A percentile compares a stretch with the other conserved stretches of the same genome.
phyloP scores from a whole-genome alignment of 2,888 invertebrate genomes.

The Drosophila anomelani region DNA sequence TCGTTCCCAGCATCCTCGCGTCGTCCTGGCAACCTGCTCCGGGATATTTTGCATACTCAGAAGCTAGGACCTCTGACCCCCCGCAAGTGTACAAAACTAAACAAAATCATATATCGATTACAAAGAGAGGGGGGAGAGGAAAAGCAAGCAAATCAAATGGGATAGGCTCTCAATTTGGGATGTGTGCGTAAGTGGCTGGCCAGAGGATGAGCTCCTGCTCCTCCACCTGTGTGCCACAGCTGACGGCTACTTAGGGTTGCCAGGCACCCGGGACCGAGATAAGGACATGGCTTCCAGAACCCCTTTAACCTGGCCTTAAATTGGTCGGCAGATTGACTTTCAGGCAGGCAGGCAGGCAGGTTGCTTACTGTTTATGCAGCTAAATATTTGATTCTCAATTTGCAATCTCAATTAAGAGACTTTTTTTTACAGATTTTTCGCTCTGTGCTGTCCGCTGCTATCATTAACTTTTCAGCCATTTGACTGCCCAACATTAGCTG shows the following conservation, averaged over 20 bases:
- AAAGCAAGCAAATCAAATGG: constrained; percentile 46
- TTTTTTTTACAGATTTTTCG: neutral
- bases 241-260: constrained; percentile 34
- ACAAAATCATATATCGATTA: constrained; percentile 77
- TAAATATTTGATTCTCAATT: no score
- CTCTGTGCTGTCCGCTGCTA: neutral
- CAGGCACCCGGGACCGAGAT: constrained; percentile 12
- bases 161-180: constrained; percentile 37
- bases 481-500: constrained; percentile 17
- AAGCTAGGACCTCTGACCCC: constrained; percentile 5
- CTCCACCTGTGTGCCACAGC: constrained; percentile 26
- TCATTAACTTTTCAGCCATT: neutral
- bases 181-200: constrained; percentile 20
- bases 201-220: constrained; percentile 7
- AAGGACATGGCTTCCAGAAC: neutral
- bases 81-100: constrained; percentile 55
- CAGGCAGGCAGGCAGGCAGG: no score
- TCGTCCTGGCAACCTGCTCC: constrained; percentile 54
- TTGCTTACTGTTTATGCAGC: no score
- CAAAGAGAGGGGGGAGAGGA: constrained; percentile 9
- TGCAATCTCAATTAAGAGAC: no score
- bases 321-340: neutral
- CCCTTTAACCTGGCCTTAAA: neutral
- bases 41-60: constrained; percentile 63
- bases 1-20: neutral